Conservation (phyloP, 2,888 invertebrate species). For the Ariolimax columbianus region DNA sequence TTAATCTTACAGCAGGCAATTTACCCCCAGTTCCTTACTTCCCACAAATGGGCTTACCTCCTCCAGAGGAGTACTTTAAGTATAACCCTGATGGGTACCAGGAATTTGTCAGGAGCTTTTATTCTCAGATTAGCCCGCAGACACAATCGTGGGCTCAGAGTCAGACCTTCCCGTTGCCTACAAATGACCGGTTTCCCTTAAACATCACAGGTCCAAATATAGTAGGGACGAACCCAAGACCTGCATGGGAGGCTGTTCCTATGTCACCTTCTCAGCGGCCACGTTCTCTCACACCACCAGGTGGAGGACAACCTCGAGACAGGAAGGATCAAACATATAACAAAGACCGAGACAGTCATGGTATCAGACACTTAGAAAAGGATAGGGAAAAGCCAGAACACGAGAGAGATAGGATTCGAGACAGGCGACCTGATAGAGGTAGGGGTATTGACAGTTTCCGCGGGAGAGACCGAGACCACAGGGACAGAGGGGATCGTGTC, state of each 20-base stretch:
- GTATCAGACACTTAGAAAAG: conserved; percentile 36
- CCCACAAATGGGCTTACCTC: conserved; percentile 46
- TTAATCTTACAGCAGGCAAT: not conserved
- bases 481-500: conserved; percentile 17
- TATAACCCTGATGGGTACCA: conserved; percentile 54
- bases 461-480: not conserved
- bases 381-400: conserved; percentile 30
- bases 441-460: conserved; percentile 26
- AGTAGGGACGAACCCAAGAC: conserved; percentile 47
- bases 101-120: conserved; percentile 48
- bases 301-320: not conserved
- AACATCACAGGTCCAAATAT: conserved; percentile 55
- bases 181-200: conserved; percentile 54
- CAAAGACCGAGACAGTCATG: conserved; percentile 25
- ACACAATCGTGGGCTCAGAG: conserved; percentile 53
- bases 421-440: conserved; percentile 33
- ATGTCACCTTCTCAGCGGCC: conserved; percentile 46
- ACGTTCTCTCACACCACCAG: conserved; percentile 45
- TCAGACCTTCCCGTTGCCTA: conserved; percentile 49
- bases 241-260: conserved; percentile 48
- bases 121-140: conserved; percentile 44
- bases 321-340: conserved; percentile 22
- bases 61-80: conserved; percentile 53
- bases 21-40: conserved; percentile 49
- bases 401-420: conserved; percentile 15